These are phyloP conservation scores for Tribolium madens DNA, from an alignment of 1,140 invertebrate species.

Conservation along the genomic window DNA sequence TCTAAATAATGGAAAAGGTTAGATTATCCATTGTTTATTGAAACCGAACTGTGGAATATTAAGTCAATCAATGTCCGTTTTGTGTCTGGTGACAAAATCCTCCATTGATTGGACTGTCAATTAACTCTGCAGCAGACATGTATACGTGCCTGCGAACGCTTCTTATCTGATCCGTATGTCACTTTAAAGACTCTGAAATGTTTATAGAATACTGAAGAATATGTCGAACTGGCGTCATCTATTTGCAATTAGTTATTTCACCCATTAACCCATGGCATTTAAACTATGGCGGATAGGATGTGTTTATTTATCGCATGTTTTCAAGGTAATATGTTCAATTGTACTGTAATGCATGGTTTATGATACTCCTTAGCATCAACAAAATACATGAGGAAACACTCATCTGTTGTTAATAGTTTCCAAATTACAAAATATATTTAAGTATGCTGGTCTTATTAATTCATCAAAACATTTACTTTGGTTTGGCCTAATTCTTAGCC, in stretches of 20 bases:
- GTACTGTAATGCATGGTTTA: no score
- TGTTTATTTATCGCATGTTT: constrained; percentile 17
- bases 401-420: no score
- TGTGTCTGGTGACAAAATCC: constrained; percentile 63
- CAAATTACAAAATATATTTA: no score
- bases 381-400: no score
- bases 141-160: constrained; percentile 63
- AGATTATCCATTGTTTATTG: constrained; percentile 65
- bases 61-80: constrained; percentile 64
- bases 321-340: no score
- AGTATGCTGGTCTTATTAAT: no score
- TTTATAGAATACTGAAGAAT: constrained; percentile 63
- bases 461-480: no score
- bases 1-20: constrained; percentile 53
- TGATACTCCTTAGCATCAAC: no score
- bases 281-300: constrained; percentile 41
- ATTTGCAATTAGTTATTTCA: constrained; percentile 55
- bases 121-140: constrained; percentile 64
- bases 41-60: constrained; percentile 63
- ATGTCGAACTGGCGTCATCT: constrained; percentile 60
- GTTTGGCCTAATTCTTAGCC: no score
- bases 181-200: constrained; percentile 60
- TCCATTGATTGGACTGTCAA: constrained; percentile 65
- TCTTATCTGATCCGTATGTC: constrained; percentile 64
- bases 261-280: constrained; percentile 48